Evolutionary conservation across 2,113 vertebrate species (phyloP), one percentile per base, ranked within the genome.

Genomic region (Semicossyphus pulcher): DNA sequence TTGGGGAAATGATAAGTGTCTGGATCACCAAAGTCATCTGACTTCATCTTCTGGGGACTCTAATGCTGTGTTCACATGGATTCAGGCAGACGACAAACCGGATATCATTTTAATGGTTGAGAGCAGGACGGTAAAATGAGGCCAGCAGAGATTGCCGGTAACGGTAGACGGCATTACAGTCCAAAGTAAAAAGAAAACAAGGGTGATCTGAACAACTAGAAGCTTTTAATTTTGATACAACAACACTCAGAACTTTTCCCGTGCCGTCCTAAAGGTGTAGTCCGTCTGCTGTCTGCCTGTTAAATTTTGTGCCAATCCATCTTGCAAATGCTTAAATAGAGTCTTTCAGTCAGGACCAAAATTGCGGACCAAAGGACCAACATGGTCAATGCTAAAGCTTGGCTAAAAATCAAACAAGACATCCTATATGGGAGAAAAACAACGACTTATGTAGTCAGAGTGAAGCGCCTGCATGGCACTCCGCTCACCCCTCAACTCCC

Each of bases 391-490:
- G 9, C n/a, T 7, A 44, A 14, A 49, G 10, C 21, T 39, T 10
- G 28, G 28, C 44, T 44, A 25, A 60, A 69, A 34, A 71, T 37
- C 39, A 51, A 7, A 29, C 7, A 29, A 31, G 11, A 66, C 34
- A 14, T 44, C 29, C 36, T 18, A 45, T 42, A 31, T 32, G 9
- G 10, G 14, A 3, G n/a, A 31, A 39, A 54, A 57, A 62, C n/a
- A 47, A 64, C n/a, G 29, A 60, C 48, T 64, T 16, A 48, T 52
- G 11, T 16, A 59, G 49, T 57, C 31, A 58, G 21, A 51, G n/a
- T 69, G 45, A 39, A 65, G 65, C 62, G 60, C 42, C 66, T 70
- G 48, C 23, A 79, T 42, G 54, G 39, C 54, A 42, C 32, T 51
- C 37, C 15, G 15, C 42, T 83, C 42, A 32, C 37, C 52, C 59